Conservation (phyloP, 2,797 vertebrate genomes). For the Martes flavigula region DNA sequence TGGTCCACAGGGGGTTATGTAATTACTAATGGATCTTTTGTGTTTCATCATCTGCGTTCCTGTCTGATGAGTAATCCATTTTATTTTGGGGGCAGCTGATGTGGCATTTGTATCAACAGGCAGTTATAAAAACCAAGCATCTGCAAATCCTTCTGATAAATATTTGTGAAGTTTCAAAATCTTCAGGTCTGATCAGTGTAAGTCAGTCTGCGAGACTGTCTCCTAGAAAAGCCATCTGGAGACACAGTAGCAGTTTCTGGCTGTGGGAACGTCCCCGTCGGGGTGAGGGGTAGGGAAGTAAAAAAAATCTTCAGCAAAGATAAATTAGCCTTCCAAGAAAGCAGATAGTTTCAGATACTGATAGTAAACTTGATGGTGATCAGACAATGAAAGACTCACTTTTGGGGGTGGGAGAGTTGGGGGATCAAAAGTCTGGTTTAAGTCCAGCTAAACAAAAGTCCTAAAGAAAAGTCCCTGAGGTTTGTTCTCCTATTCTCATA, state of each 20-base stretch:
- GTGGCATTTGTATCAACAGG: constrained; percentile 33
- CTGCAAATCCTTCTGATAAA: constrained; percentile 76
- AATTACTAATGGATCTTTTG: not conserved
- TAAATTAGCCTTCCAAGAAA: not conserved
- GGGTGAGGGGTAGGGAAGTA: not conserved
- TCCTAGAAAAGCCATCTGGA: constrained; percentile 54
- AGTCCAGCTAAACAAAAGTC: not conserved
- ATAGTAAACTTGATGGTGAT: not conserved
- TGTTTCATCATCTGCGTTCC: not conserved
- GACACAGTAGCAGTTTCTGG: not conserved
- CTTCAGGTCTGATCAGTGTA: constrained; percentile 50
- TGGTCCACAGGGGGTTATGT: not conserved
- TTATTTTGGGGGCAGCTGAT: constrained; percentile 43
- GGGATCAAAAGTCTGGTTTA: not conserved
- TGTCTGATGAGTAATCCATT: not conserved
- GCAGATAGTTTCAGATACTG: not conserved
- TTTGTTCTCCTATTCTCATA: not conserved
- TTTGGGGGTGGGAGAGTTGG: not conserved
- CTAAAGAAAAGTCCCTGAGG: not conserved
- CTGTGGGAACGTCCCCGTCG: not conserved
- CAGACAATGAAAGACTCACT: not conserved
- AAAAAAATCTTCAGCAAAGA: not conserved
- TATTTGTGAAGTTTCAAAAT: constrained; percentile 77
- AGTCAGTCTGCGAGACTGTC: not conserved
- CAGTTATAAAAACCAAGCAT: constrained; percentile 68